Conservation (phyloP, 2,888 invertebrate species). For the Anagyrus pseudococci region DNA sequence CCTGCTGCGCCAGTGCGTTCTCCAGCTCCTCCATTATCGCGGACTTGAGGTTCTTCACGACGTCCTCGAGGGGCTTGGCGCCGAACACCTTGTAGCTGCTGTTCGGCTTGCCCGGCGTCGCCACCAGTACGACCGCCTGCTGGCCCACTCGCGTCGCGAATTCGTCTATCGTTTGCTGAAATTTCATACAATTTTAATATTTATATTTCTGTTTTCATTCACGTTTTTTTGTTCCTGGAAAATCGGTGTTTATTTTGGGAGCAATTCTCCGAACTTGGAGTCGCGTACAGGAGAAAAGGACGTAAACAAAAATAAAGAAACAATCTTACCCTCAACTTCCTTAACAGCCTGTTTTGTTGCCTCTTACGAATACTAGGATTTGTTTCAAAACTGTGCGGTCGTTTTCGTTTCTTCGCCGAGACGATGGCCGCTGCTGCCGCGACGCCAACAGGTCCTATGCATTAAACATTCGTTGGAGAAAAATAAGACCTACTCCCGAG, state of each 20-base stretch:
- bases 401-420: slow-evolving; percentile 92
- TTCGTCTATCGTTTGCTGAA: slow-evolving; percentile 93
- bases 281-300: background rate
- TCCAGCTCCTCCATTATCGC: slow-evolving; percentile 96
- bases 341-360: slow-evolving; percentile 90
- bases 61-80: slow-evolving; percentile 95
- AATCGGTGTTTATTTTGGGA: no score
- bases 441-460: slow-evolving; percentile 87
- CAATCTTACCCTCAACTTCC: slow-evolving; percentile 77
- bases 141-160: slow-evolving; percentile 97
- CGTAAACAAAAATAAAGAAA: slow-evolving; percentile 34
- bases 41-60: slow-evolving; percentile 87
- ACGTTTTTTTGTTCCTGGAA: no score
- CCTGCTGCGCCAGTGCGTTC: slow-evolving; percentile 90
- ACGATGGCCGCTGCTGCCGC: slow-evolving; percentile 97
- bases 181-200: no score
- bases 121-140: slow-evolving; percentile 94
- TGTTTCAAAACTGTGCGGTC: slow-evolving; percentile 95
- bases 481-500: slow-evolving; percentile 10
- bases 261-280: no score
- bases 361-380: slow-evolving; percentile 95
- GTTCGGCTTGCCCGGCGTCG: slow-evolving; percentile 95
- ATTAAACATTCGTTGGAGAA: slow-evolving; percentile 26
- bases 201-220: no score
- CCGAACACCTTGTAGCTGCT: slow-evolving; percentile 97